Percentiles rank a stretch among this genome's conserved stretches.
Conservation (phyloP, 1,140 invertebrate species). For the Reticulitermes speratus region DNA sequence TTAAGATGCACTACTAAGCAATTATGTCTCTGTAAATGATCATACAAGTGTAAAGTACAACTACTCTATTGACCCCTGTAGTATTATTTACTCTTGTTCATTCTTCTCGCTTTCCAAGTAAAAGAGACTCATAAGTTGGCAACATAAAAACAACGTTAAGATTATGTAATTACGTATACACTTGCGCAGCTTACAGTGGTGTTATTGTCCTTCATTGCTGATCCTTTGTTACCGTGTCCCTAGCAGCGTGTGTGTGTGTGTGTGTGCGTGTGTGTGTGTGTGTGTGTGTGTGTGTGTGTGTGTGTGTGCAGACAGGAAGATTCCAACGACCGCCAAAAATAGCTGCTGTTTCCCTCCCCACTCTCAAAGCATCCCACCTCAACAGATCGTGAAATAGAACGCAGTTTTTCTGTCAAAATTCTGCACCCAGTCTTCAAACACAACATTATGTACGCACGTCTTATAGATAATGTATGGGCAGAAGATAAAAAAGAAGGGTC, state of each 20-base stretch:
- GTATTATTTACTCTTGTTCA: too few relatives aligned
- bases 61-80: too few relatives aligned
- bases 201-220: not conserved
- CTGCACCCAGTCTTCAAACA: not conserved
- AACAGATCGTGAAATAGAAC: constrained; percentile 21
- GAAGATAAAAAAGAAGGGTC: not conserved
- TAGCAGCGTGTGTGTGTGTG: too few relatives aligned
- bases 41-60: too few relatives aligned
- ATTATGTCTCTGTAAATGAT: too few relatives aligned
- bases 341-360: constrained; percentile 4
- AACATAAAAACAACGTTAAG: too few relatives aligned
- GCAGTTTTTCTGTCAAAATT: constrained; percentile 26
- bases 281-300: not conserved
- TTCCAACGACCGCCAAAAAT: constrained; percentile 20
- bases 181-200: not conserved
- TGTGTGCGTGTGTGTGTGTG: too few relatives aligned
- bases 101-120: too few relatives aligned
- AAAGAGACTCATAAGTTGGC: too few relatives aligned
- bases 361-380: not conserved
- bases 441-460: constrained; percentile 15
- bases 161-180: not conserved
- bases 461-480: not conserved
- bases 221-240: not conserved
- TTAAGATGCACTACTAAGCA: too few relatives aligned
- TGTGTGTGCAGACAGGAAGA: constrained; percentile 10